phyloP scores from a whole-genome alignment of 2,888 invertebrate species.

The Microchrysa polita region DNA sequence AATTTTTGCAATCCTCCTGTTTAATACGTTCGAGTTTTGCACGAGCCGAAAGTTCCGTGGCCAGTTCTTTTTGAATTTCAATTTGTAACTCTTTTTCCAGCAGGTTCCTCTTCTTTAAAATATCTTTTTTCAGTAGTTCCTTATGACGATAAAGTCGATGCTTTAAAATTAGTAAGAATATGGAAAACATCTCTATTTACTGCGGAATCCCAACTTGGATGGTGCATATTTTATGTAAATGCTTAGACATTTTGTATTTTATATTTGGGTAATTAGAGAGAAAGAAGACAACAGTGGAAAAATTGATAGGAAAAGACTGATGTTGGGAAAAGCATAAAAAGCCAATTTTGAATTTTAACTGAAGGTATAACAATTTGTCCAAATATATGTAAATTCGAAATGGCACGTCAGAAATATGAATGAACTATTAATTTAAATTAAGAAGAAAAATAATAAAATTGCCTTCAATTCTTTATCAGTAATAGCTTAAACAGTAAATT shows the following conservation, averaged over 20 bases:
- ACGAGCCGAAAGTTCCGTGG: slow-evolving; percentile 76
- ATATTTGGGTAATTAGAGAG: slow-evolving; percentile 19
- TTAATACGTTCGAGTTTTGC: slow-evolving; percentile 69
- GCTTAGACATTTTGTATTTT: too few relatives aligned
- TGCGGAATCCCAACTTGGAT: slow-evolving; percentile 48
- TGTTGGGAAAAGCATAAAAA: slow-evolving; percentile 48
- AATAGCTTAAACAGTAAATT: too few relatives aligned
- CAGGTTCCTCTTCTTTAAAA: slow-evolving; percentile 87
- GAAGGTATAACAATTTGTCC: too few relatives aligned
- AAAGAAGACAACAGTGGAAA: slow-evolving; percentile 32
- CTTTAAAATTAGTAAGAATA: slow-evolving; percentile 65
- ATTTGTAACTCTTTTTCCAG: slow-evolving; percentile 89
- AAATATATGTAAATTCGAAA: background rate
- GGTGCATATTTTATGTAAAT: slow-evolving; percentile 1
- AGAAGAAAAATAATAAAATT: slow-evolving; percentile 9
- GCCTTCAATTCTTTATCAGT: too few relatives aligned
- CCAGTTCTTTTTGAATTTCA: slow-evolving; percentile 86
- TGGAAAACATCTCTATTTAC: slow-evolving; percentile 47
- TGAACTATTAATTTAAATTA: background rate
- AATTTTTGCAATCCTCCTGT: slow-evolving; percentile 46
- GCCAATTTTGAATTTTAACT: slow-evolving; percentile 20
- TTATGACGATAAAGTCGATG: slow-evolving; percentile 86
- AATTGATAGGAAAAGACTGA: slow-evolving; percentile 4
- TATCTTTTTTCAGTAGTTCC: slow-evolving; percentile 91
- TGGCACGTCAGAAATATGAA: background rate